Evolutionary conservation across 2,888 invertebrate species (phyloP).

Genomic region (Chaitophorus viminalis): DNA sequence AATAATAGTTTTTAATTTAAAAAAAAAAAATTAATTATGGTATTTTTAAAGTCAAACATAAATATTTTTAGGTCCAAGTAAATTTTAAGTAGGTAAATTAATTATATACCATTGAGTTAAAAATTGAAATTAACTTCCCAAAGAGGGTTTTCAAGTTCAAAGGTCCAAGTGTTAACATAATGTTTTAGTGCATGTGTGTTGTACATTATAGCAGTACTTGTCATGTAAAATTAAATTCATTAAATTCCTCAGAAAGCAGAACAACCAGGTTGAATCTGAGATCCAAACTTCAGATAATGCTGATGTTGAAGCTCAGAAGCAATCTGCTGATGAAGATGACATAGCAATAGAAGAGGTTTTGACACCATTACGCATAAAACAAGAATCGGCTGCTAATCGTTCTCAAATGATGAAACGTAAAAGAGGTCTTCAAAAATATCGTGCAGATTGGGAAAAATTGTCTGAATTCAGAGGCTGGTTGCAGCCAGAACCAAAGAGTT

Average conservation of each 20-base stretch:
- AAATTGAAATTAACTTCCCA: slow-evolving; percentile 18
- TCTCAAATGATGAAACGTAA: slow-evolving; percentile 59
- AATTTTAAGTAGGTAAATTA: slow-evolving; percentile 13
- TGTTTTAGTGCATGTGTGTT: slow-evolving; percentile 61
- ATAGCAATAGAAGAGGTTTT: slow-evolving; percentile 60
- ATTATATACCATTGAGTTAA: slow-evolving; percentile 12
- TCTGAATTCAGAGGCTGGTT: slow-evolving; percentile 64
- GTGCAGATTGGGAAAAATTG: slow-evolving; percentile 64
- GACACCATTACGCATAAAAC: slow-evolving; percentile 58
- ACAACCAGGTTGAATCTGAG: slow-evolving; percentile 47
- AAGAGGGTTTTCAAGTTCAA: slow-evolving; percentile 57
- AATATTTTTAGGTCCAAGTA: slow-evolving; percentile 10
- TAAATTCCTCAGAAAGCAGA: slow-evolving; percentile 59
- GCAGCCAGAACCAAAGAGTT: slow-evolving; percentile 63
- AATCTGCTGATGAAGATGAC: slow-evolving; percentile 59
- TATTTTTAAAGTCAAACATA: slow-evolving; percentile 16
- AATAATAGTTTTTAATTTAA: slow-evolving; percentile 28
- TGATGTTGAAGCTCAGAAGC: slow-evolving; percentile 45
- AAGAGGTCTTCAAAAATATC: slow-evolving; percentile 64
- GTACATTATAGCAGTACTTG: slow-evolving; percentile 58
- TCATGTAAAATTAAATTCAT: slow-evolving; percentile 55
- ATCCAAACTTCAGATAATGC: slow-evolving; percentile 41
- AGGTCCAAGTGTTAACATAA: slow-evolving; percentile 62
- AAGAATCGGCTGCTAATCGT: slow-evolving; percentile 55
- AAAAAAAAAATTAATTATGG: background rate